Evolutionary conservation across 2,888 invertebrate genomes (phyloP).

Genomic region (Caenorhabditis panamensis): DNA sequence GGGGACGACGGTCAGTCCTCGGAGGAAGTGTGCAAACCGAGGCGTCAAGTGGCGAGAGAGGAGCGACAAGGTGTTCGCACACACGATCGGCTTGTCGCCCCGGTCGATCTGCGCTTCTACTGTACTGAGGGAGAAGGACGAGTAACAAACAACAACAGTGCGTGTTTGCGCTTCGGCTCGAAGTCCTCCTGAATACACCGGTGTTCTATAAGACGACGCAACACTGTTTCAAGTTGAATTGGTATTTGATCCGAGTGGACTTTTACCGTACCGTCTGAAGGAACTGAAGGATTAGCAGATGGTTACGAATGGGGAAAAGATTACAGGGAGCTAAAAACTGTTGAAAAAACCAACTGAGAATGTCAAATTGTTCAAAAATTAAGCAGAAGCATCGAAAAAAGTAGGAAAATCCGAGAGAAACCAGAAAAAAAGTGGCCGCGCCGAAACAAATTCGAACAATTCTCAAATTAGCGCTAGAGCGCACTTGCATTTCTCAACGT

Average conservation of each 20-base stretch:
- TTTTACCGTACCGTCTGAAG: not conserved
- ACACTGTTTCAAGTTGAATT: conserved; percentile 26
- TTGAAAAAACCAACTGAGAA: too few relatives aligned
- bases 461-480: not conserved
- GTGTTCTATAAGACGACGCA: conserved; percentile 7
- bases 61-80: conserved; percentile 59
- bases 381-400: not conserved
- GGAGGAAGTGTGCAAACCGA: conserved; percentile 43
- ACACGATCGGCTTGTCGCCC: conserved; percentile 54
- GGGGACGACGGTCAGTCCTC: conserved; percentile 28
- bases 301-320: not conserved
- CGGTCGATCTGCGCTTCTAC: conserved; percentile 32
- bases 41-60: conserved; percentile 56
- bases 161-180: conserved; percentile 34
- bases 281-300: not conserved
- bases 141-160: conserved; percentile 56
- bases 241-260: conserved; percentile 14
- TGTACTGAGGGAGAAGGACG: conserved; percentile 38
- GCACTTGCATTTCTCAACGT: conserved; percentile 6
- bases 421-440: conserved; percentile 18
- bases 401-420: conserved; percentile 1
- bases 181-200: conserved; percentile 16
- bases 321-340: not conserved
- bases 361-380: not conserved
- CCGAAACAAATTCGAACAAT: conserved; percentile 13